phyloP scores from a whole-genome alignment of 2,888 invertebrate genomes.

The Xanthostigma xanthostigma region DNA sequence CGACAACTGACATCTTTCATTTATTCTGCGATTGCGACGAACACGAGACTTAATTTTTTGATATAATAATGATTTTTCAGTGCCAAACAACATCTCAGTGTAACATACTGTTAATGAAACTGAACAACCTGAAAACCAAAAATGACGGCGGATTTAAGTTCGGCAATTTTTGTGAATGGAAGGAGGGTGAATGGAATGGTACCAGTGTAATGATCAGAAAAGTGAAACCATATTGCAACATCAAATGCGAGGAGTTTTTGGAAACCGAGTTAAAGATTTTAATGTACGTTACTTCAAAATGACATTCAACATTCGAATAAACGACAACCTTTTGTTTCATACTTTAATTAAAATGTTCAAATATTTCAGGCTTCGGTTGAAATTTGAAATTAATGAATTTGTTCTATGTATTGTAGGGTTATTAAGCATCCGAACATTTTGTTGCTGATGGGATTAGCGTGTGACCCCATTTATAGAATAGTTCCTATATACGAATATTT shows the following conservation, averaged over 20 bases:
- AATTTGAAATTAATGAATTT: too few species aligned
- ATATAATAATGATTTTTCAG: too few species aligned
- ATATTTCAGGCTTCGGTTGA: too few species aligned
- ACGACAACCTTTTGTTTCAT: background rate
- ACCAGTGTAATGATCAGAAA: background rate
- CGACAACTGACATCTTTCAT: too few species aligned
- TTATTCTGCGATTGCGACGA: too few species aligned
- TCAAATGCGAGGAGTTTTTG: background rate
- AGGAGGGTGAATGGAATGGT: background rate
- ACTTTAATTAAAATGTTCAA: background rate
- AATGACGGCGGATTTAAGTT: background rate
- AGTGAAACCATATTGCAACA: background rate
- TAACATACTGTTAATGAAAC: background rate
- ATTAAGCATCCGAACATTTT: background rate
- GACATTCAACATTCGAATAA: background rate
- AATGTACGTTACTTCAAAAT: background rate
- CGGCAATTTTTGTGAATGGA: background rate
- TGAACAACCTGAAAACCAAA: background rate
- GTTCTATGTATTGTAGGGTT: background rate
- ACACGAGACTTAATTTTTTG: too few species aligned
- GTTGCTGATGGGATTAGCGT: background rate
- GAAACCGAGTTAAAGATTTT: background rate
- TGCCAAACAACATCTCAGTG: too few species aligned
- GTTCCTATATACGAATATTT: constrained; percentile 1
- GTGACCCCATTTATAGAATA: background rate